Base-by-base conservation (phyloP, 2,797 vertebrate species). In the Ctenopoma kingsleyae region DNA sequence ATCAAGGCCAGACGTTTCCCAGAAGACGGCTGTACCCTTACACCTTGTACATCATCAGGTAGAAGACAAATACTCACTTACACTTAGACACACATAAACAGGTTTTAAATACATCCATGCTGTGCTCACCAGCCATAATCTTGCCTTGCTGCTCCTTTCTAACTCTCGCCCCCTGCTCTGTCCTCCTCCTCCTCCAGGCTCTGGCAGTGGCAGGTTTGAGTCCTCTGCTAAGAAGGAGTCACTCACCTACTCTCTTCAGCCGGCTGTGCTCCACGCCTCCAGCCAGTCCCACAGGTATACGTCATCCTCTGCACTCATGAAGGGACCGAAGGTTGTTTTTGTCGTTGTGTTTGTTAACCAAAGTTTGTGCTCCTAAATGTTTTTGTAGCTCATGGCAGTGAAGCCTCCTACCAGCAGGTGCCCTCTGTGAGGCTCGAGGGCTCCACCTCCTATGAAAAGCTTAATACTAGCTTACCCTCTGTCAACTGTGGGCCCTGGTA, bases 11-110 rank as follows among this genome's bases (percentile, higher is more conserved):
- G 98, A 98, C 0, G 87, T 96, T 81, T 96, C 96, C 1, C 97
- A 98, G 92, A 98, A 96, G 93, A 97, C 97, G 35, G 94, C 95
- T 63, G 91, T 99, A 71, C 97, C 98, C 22, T 86, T 98, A 76
- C 97, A 98, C 79, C 95, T 99, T 78, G 96, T 98, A 77, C 98
- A 98, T 89, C 97, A 98, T 88, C 98, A 99, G 97, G 98, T 99
- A 84, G 35, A 19, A 44, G 38, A 64, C 44, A 10, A 17, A 48
- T 30, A 36, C 38, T 4, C 27, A 70, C 5, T 51, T n/a, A 5
- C 27, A 73, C 7, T 54, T n/a, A 40, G 12, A 25, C 44, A 20
- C 23, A 61, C 30, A 43, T 61, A 52, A 54, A 63, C 3, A 54
- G 35, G 32, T 53, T 53, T n/a, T 49, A 50, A 41, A 68, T 58